These are phyloP conservation scores for Mastomys coucha DNA, from an alignment of 2,113 vertebrate genomes.

Conservation along the genomic window DNA sequence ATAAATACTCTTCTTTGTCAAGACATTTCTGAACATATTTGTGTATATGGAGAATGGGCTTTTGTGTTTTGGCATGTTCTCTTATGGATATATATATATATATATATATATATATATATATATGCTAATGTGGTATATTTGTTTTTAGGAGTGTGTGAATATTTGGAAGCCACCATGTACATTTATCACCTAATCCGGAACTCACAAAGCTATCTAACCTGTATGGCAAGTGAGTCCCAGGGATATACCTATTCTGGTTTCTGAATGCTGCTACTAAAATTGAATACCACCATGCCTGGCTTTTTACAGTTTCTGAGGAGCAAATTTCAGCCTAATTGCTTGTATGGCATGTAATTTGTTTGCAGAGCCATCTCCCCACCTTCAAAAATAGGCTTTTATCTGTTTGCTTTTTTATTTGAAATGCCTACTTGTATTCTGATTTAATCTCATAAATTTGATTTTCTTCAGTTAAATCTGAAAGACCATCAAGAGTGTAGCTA, in stretches of 20 bases:
- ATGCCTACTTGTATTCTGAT: not conserved
- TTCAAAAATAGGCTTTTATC: not conserved
- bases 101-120: not conserved
- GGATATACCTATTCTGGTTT: not conserved
- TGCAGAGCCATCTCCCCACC: too few species aligned
- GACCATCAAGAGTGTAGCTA: not conserved
- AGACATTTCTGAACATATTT: not conserved
- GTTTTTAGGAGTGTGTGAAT: not conserved
- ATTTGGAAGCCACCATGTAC: rapidly evolving
- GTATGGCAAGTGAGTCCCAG: too few species aligned
- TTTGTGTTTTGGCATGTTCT: not conserved
- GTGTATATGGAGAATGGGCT: not conserved
- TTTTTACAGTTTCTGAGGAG: not conserved
- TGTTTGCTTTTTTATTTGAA: not conserved
- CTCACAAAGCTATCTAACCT: too few species aligned
- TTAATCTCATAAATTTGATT: not conserved
- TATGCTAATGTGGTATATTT: not conserved
- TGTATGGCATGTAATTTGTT: not conserved
- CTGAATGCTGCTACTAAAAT: not conserved
- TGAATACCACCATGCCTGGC: not conserved
- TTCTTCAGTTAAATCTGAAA: not conserved
- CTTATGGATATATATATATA: not conserved
- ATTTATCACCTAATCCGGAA: not conserved
- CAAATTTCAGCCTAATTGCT: too few species aligned
- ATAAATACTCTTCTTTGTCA: not conserved